phyloP scores from a whole-genome alignment of 2,113 vertebrate species.

The Alligator mississippiensis region DNA sequence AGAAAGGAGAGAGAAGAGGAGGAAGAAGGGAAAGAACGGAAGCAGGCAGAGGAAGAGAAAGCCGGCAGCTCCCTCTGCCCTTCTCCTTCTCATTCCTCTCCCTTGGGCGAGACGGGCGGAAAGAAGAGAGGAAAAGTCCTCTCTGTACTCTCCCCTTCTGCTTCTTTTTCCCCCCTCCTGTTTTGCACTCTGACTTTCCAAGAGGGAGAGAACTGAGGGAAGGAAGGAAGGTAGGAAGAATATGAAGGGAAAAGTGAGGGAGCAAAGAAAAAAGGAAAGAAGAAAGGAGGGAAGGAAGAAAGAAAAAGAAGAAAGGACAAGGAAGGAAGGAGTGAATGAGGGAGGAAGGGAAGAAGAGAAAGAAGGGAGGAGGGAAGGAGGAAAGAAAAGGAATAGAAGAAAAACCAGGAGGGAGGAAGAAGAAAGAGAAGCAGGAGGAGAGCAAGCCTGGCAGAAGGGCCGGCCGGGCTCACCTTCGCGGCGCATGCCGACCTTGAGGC shows the following conservation, averaged over 20 bases:
- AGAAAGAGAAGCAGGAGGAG: not conserved
- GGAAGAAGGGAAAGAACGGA: not conserved
- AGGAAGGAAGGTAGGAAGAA: not conserved
- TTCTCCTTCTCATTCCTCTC: too few relatives aligned
- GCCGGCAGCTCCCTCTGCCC: not conserved
- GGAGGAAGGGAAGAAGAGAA: not conserved
- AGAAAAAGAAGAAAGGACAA: too few relatives aligned
- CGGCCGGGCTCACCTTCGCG: conserved; percentile 80
- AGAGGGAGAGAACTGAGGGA: too few relatives aligned
- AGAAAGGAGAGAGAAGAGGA: not conserved
- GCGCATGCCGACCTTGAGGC: conserved; percentile 89
- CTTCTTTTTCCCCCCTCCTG: not conserved
- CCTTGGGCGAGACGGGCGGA: not conserved
- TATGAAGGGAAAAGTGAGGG: not conserved
- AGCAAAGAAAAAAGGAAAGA: not conserved
- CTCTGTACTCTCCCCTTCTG: not conserved
- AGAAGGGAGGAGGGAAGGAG: not conserved
- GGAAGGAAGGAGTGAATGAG: not conserved
- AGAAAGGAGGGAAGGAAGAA: too few relatives aligned
- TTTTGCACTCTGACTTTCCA: too few relatives aligned
- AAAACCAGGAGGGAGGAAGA: not conserved
- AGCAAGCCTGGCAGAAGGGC: too few relatives aligned
- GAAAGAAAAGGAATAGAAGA: not conserved
- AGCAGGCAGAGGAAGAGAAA: not conserved
- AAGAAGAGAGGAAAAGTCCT: not conserved